These are phyloP conservation scores for Bradypodion ventrale DNA, from an alignment of 2,797 vertebrate genomes.

Conservation along the genomic window DNA sequence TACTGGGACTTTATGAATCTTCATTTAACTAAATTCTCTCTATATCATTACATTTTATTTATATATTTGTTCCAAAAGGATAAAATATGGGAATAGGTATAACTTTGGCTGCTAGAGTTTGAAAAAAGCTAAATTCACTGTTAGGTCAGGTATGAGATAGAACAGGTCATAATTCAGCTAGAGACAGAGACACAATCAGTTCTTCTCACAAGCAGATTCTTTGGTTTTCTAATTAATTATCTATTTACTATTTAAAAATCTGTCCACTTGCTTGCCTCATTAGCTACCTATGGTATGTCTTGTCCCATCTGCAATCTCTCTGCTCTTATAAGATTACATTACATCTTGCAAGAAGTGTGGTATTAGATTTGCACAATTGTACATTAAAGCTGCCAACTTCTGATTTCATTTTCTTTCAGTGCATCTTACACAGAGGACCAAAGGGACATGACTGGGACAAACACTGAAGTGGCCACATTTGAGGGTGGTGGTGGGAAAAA, in stretches of 20 bases:
- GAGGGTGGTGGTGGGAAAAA: not conserved
- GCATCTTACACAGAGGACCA: not conserved
- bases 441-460: no score
- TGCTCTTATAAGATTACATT: no score
- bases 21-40: no score
- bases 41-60: no score
- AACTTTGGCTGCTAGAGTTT: not conserved
- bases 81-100: no score
- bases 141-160: not conserved
- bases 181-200: not conserved
- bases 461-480: not conserved
- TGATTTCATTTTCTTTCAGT: not conserved
- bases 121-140: not conserved
- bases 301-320: no score
- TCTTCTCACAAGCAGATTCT: not conserved
- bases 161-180: rapidly evolving
- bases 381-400: not conserved
- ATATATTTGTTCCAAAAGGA: no score
- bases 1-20: no score
- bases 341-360: not conserved
- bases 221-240: not conserved
- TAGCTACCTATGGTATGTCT: not conserved
- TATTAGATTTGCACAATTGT: not conserved
- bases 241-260: not conserved
- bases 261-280: not conserved